Conservation (phyloP, 2,888 invertebrate genomes). For the Mactromeris polynyma region DNA sequence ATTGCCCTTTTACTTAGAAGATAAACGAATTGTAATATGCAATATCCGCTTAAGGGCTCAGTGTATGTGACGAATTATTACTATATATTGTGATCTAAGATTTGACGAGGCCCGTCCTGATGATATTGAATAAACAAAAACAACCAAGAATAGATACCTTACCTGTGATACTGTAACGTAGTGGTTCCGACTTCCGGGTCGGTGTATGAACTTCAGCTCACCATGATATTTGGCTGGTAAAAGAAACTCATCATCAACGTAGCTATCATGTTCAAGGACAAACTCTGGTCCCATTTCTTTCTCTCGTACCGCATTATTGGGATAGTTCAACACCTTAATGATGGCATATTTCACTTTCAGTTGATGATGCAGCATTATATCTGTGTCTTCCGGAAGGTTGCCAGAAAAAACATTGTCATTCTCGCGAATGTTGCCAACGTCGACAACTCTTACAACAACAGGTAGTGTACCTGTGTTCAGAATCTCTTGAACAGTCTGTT, state of each 20-base stretch:
- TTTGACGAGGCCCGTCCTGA: too few relatives aligned
- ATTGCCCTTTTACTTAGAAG: too few relatives aligned
- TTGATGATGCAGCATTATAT: neutral
- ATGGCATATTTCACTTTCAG: constrained; percentile 19
- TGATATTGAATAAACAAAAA: too few relatives aligned
- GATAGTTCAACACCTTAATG: constrained; percentile 22
- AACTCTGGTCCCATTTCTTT: constrained; percentile 25
- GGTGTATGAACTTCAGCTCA: neutral
- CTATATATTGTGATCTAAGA: too few relatives aligned
- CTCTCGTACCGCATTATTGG: constrained; percentile 4
- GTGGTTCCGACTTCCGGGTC: constrained; percentile 27
- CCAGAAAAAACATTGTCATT: neutral
- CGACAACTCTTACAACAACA: neutral
- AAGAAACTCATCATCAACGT: constrained; percentile 8
- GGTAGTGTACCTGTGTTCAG: neutral
- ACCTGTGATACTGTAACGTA: constrained; percentile 23
- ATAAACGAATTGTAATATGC: too few relatives aligned
- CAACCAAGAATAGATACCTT: too few relatives aligned
- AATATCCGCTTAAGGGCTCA: too few relatives aligned
- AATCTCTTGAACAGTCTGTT: constrained; percentile 9
- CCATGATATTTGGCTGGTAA: constrained; percentile 25
- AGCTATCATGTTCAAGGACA: constrained; percentile 36
- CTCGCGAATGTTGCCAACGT: neutral
- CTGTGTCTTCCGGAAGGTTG: neutral
- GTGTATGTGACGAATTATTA: too few relatives aligned